Percentiles rank a stretch among this genome's conserved stretches.
These are phyloP conservation scores for Marmota flaviventris DNA, from an alignment of 2,113 vertebrate species.

Conservation along the genomic window DNA sequence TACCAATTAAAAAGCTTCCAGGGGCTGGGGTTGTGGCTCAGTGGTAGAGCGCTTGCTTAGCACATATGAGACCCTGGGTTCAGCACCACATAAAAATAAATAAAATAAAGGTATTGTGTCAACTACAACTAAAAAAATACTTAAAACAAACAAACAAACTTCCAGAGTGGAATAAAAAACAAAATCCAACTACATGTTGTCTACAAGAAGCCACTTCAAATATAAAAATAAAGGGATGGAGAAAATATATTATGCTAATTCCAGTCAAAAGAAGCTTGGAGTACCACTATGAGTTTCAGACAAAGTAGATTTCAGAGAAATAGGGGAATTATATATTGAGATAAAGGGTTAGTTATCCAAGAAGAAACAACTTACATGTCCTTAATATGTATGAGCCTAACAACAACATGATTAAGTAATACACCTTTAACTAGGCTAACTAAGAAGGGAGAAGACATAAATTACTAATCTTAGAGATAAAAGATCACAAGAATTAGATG, in stretches of 20 bases:
- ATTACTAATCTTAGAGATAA: background rate
- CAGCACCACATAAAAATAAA: too few relatives aligned
- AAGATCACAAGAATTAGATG: background rate
- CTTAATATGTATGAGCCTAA: background rate
- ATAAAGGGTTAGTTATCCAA: background rate
- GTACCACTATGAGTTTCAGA: background rate
- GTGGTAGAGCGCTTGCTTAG: too few relatives aligned
- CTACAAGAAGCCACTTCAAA: slow-evolving; percentile 7
- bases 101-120: too few relatives aligned
- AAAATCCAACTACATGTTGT: background rate
- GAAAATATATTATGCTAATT: background rate
- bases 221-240: background rate
- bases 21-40: too few relatives aligned
- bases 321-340: background rate
- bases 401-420: background rate
- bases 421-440: background rate
- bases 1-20: background rate
- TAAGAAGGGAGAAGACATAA: background rate
- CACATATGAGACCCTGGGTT: too few relatives aligned
- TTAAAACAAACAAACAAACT: background rate
- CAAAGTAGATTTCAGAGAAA: background rate
- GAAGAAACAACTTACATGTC: background rate
- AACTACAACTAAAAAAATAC: too few relatives aligned
- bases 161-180: background rate
- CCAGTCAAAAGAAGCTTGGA: background rate